Conservation (phyloP, 2,888 invertebrate genomes). For the Ophion costatus region DNA sequence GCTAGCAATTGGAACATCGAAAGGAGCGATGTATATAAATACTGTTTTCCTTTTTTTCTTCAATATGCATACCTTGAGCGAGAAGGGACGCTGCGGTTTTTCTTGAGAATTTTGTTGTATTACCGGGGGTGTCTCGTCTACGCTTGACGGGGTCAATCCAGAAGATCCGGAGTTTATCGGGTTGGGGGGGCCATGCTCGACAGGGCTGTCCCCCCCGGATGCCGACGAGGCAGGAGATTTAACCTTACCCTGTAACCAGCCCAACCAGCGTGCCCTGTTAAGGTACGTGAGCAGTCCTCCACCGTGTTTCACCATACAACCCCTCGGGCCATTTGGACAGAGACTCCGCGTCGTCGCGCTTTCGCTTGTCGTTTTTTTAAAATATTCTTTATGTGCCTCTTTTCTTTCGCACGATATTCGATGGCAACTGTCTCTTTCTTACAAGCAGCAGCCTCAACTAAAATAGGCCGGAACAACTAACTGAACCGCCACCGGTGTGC, state of each 20-base stretch:
- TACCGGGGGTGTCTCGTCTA: constrained; percentile 77
- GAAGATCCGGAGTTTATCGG: constrained; percentile 80
- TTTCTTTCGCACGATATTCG: constrained; percentile 3
- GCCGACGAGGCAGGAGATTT: constrained; percentile 83
- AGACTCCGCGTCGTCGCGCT: constrained; percentile 66
- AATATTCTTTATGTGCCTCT: not conserved
- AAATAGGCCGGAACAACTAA: constrained; percentile 55
- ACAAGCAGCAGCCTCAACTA: constrained; percentile 62
- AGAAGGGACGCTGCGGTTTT: constrained; percentile 86
- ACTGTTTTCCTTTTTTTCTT: not conserved
- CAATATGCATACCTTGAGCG: constrained; percentile 85
- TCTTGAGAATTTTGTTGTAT: constrained; percentile 81
- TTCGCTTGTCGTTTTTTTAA: constrained; percentile 27
- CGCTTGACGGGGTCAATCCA: constrained; percentile 78
- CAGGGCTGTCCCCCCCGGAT: constrained; percentile 82
- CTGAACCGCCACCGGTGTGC: not conserved
- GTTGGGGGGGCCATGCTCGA: constrained; percentile 80
- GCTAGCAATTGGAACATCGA: constrained; percentile 21
- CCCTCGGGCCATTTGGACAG: constrained; percentile 49
- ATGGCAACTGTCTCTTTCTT: constrained; percentile 41
- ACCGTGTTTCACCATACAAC: constrained; percentile 68
- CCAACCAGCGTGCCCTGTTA: constrained; percentile 82
- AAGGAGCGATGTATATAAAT: not conserved
- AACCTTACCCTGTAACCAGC: constrained; percentile 84
- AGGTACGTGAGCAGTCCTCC: constrained; percentile 79